Evolutionary conservation across 2,888 invertebrate species (phyloP).

Genomic region (Ferrisia virgata): DNA sequence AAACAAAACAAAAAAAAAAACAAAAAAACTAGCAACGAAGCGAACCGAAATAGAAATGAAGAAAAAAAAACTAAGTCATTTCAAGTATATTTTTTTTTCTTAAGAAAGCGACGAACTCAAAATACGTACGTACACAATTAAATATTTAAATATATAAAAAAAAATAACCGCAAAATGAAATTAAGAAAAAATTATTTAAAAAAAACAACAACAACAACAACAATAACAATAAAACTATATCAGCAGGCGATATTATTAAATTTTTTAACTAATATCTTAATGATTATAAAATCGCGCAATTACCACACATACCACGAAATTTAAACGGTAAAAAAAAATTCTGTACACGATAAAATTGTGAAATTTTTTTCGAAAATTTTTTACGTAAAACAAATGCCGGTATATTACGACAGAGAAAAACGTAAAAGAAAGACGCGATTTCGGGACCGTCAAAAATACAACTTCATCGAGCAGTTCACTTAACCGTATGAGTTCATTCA

Average conservation of each 20-base stretch:
- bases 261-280: not conserved
- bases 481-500: not conserved
- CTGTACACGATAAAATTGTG: not conserved
- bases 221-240: not conserved
- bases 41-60: not conserved
- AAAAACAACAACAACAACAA: no score
- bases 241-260: not conserved
- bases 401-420: not conserved
- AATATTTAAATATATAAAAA: no score
- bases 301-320: not conserved
- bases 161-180: constrained; percentile 1
- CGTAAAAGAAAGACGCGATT: not conserved
- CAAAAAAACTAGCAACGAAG: not conserved
- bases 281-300: not conserved
- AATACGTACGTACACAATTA: no score
- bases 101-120: not conserved
- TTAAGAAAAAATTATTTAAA: not conserved
- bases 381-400: not conserved
- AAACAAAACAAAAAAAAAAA: not conserved
- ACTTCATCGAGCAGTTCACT: not conserved
- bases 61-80: not conserved
- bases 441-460: not conserved
- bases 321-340: not conserved
- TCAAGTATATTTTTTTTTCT: not conserved
- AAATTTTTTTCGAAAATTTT: not conserved